Evolutionary conservation across 2,888 invertebrate genomes (phyloP).

Genomic region (Acheta domesticus): DNA sequence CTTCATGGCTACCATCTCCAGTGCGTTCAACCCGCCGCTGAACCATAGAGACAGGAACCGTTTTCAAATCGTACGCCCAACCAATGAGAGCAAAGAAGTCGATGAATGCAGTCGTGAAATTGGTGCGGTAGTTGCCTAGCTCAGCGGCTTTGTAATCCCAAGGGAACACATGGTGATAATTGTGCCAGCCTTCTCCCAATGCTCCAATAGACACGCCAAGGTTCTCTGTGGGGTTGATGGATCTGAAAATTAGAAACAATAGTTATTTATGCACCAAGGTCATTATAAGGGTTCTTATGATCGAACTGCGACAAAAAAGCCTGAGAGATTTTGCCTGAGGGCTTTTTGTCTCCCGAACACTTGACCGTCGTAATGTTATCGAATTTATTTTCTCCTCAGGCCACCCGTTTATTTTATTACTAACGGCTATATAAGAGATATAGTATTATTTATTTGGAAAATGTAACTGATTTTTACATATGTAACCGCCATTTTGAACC

Average conservation of each 20-base stretch:
- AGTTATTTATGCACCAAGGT: no score
- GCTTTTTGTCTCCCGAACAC: no score
- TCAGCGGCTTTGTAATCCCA: conserved; percentile 84
- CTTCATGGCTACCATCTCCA: conserved; percentile 59
- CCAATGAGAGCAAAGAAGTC: conserved; percentile 79
- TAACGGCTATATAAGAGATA: no score
- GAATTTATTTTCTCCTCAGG: no score
- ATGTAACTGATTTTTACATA: no score
- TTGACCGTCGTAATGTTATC: no score
- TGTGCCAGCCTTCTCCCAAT: conserved; percentile 55
- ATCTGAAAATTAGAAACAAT: not conserved
- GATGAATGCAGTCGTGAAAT: conserved; percentile 73
- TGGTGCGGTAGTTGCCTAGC: conserved; percentile 62
- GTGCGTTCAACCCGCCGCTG: conserved; percentile 67
- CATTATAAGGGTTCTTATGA: no score
- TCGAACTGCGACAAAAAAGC: no score
- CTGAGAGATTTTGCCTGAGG: no score
- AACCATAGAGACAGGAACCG: conserved; percentile 67
- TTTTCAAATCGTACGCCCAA: conserved; percentile 83
- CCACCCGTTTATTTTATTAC: no score
- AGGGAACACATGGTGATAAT: conserved; percentile 66
- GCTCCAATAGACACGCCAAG: conserved; percentile 47
- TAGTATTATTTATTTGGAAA: no score
- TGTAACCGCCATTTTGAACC: no score
- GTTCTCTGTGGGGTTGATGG: conserved; percentile 48